A percentile compares a stretch with the other conserved stretches of the same genome.
phyloP scores from a whole-genome alignment of 2,113 vertebrate species.

The Tyto alba region DNA sequence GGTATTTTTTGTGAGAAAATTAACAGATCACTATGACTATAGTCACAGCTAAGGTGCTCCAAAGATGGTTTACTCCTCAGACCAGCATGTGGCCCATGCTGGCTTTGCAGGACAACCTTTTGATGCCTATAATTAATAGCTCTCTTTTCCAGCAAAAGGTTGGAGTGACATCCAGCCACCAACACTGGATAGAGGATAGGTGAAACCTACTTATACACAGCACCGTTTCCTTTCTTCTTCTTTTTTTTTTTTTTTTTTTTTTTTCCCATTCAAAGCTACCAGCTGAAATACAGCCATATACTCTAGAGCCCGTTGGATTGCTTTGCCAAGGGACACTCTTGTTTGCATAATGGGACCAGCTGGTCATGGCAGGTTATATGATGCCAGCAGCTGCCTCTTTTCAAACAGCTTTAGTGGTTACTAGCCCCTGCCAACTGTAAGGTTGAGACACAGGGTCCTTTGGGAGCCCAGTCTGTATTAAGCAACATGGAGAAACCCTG shows the following conservation, averaged over 20 bases:
- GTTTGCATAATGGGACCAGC: conserved; percentile 45
- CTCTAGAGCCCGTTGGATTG: background rate
- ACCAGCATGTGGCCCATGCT: background rate
- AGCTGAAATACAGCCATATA: background rate
- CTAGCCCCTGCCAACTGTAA: background rate
- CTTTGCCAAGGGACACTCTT: conserved; percentile 17
- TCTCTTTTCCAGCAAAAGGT: background rate
- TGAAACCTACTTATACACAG: background rate
- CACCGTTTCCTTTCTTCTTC: background rate
- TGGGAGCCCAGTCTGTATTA: conserved; percentile 20
- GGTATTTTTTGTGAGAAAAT: background rate
- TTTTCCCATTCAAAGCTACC: background rate
- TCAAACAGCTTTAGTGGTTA: conserved; percentile 14
- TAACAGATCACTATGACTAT: background rate
- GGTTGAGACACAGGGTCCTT: background rate
- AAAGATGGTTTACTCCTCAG: background rate
- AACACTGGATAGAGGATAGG: background rate
- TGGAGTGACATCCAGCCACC: background rate
- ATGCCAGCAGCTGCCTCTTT: conserved; percentile 23
- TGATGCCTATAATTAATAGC: background rate
- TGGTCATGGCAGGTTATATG: conserved; percentile 38
- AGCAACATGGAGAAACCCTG: background rate
- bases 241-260: background rate
- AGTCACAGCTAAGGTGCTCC: background rate
- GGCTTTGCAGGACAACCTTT: background rate